Evolutionary conservation across 2,113 vertebrate genomes (phyloP).

Genomic region (Indri indri): DNA sequence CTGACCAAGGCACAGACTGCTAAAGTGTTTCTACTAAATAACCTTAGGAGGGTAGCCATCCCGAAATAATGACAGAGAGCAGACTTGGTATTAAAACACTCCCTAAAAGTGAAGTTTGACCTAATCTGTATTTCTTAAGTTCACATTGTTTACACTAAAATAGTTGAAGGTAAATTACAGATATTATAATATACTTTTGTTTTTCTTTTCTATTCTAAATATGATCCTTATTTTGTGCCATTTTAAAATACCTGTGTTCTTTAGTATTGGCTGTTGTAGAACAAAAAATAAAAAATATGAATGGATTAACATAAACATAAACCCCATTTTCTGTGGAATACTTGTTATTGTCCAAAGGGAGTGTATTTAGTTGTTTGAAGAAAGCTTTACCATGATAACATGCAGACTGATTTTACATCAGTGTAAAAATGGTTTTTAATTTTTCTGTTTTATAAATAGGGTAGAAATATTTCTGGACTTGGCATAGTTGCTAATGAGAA

Average conservation of each 20-base stretch:
- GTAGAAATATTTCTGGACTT: conserved; percentile 13
- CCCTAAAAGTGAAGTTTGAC: neutral
- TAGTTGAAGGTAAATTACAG: neutral
- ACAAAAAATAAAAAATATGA: neutral
- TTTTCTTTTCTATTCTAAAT: neutral
- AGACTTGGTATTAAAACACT: neutral
- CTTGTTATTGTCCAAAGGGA: neutral
- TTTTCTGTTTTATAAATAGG: conserved; percentile 34
- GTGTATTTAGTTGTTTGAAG: neutral
- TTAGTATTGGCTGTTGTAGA: neutral
- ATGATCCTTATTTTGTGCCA: neutral
- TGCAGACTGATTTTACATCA: neutral
- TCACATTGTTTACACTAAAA: neutral
- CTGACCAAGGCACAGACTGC: neutral
- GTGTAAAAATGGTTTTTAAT: neutral
- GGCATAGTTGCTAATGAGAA: neutral
- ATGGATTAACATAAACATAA: neutral
- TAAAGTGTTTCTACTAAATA: neutral
- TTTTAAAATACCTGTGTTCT: neutral
- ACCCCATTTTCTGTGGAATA: neutral
- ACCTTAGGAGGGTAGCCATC: neutral
- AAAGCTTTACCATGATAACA: neutral
- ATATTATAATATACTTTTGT: neutral
- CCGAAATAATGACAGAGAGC: neutral
- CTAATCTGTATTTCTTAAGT: neutral